A percentile compares a stretch with the other conserved stretches of the same genome.
These are phyloP conservation scores for Heliconius sara DNA, from an alignment of 2,888 invertebrate species.

Conservation along the genomic window DNA sequence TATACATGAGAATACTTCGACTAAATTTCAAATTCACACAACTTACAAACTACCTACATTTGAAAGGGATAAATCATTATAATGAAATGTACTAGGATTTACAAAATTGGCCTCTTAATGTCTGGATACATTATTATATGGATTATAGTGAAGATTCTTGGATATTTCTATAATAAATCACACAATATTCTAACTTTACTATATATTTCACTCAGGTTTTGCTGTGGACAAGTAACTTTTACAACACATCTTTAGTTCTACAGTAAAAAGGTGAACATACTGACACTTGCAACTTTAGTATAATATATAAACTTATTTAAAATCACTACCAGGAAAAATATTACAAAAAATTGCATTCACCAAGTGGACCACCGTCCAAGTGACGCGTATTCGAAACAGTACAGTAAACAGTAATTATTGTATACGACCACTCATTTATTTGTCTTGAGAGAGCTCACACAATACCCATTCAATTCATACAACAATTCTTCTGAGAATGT, in stretches of 20 bases:
- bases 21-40: slow-evolving; percentile 33
- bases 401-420: slow-evolving; percentile 15
- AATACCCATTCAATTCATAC: slow-evolving; percentile 25
- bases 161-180: not conserved
- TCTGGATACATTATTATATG: not conserved
- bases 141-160: not conserved
- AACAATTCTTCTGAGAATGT: not conserved
- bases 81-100: not conserved
- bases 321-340: slow-evolving; percentile 10
- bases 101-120: not conserved
- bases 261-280: not conserved
- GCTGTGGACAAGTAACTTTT: not conserved
- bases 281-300: slow-evolving; percentile 10
- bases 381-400: slow-evolving; percentile 1
- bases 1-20: slow-evolving; percentile 45
- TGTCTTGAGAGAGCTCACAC: slow-evolving; percentile 32
- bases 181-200: not conserved
- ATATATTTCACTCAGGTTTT: not conserved
- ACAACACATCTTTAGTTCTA: not conserved
- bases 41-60: not conserved
- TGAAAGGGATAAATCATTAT: not conserved
- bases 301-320: slow-evolving; percentile 9
- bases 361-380: not conserved
- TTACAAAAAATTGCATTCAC: not conserved
- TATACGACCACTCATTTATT: slow-evolving; percentile 14